A percentile compares a stretch with the other conserved stretches of the same genome.
These are phyloP conservation scores for Macrosteles quadrilineatus DNA, from an alignment of 1,140 invertebrate genomes.

Conservation along the genomic window DNA sequence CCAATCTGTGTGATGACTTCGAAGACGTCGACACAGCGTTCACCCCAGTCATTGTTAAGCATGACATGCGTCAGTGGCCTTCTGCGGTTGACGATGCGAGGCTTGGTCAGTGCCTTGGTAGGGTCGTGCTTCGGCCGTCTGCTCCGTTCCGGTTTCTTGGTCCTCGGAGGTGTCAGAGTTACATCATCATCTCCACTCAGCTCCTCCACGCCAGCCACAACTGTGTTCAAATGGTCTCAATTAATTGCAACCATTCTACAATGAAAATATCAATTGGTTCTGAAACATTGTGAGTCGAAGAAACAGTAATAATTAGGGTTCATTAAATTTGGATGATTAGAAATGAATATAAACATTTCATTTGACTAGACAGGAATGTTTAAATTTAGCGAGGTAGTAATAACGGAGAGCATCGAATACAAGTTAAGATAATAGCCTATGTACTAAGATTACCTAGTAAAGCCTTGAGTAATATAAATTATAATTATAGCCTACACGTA, in stretches of 20 bases:
- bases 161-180: conserved; percentile 33
- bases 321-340: too few species aligned
- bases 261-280: conserved; percentile 3
- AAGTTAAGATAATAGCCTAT: too few species aligned
- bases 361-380: too few species aligned
- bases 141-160: background rate
- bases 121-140: conserved; percentile 7
- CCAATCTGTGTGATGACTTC: conserved; percentile 94
- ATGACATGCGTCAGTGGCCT: conserved; percentile 6
- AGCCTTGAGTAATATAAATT: too few species aligned
- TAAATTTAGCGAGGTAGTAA: too few species aligned
- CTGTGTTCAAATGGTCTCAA: conserved; percentile 18
- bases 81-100: conserved; percentile 35
- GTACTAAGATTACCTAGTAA: too few species aligned
- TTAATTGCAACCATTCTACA: background rate
- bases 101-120: conserved; percentile 33
- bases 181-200: conserved; percentile 71
- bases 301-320: too few species aligned
- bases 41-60: conserved; percentile 74
- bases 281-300: background rate
- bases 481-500: too few species aligned
- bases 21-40: conserved; percentile 81
- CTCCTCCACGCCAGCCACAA: conserved; percentile 72
- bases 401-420: too few species aligned
- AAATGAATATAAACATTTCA: too few species aligned